These are phyloP conservation scores for Onychostruthus taczanowskii DNA, from an alignment of 2,113 vertebrate genomes.

Conservation along the genomic window DNA sequence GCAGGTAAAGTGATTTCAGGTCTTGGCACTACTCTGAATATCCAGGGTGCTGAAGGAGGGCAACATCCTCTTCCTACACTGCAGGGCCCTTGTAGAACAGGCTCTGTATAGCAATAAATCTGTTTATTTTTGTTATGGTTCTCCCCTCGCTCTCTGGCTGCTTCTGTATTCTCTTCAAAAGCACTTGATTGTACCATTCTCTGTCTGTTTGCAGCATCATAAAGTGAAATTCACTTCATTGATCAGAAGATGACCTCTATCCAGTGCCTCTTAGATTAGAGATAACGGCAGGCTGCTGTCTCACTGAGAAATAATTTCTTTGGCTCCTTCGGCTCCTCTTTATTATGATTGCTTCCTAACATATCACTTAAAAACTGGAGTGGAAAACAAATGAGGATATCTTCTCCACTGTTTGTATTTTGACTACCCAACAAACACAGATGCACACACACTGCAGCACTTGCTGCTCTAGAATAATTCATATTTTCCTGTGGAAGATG, in stretches of 20 bases:
- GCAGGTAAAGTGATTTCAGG: neutral
- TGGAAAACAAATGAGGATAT: constrained; percentile 45
- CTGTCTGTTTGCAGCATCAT: neutral
- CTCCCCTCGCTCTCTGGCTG: neutral
- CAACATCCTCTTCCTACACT: neutral
- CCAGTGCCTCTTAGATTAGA: constrained; percentile 8
- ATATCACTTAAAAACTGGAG: constrained; percentile 35
- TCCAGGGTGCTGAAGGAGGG: neutral
- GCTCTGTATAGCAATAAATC: neutral
- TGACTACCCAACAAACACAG: constrained; percentile 34
- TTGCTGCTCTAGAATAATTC: neutral
- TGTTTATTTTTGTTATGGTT: constrained; percentile 3
- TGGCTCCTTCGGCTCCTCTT: constrained; percentile 18
- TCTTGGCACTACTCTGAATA: neutral
- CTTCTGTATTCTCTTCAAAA: neutral
- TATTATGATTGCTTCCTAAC: constrained; percentile 60
- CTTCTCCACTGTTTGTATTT: constrained; percentile 38
- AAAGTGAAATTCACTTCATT: constrained; percentile 31
- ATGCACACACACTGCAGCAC: neutral
- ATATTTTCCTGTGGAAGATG: neutral
- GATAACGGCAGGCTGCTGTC: constrained; percentile 35
- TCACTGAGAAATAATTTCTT: constrained; percentile 58
- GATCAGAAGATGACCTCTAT: constrained; percentile 31
- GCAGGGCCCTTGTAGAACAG: neutral
- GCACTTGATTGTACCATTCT: neutral